phyloP scores from a whole-genome alignment of 2,888 invertebrate genomes.

The Nudaria mundana region DNA sequence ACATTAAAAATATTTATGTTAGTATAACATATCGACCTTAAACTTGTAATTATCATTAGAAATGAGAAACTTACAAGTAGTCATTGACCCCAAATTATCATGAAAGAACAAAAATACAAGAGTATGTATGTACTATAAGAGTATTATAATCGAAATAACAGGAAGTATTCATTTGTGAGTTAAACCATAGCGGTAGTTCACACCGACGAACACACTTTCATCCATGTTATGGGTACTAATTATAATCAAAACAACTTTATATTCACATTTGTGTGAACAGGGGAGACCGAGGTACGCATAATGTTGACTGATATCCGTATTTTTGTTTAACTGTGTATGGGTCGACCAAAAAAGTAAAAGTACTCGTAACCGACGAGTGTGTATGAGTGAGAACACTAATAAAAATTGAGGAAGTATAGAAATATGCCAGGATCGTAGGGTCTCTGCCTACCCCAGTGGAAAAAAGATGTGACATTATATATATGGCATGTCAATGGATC shows the following conservation, averaged over 20 bases:
- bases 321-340: too few species aligned
- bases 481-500: too few species aligned
- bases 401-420: too few species aligned
- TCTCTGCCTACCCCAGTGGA: too few species aligned
- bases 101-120: not conserved
- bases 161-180: slow-evolving; percentile 26
- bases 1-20: too few species aligned
- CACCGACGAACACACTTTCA: slow-evolving; percentile 19
- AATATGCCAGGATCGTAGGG: too few species aligned
- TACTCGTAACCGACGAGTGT: too few species aligned
- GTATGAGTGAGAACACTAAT: not conserved
- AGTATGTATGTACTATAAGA: not conserved
- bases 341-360: too few species aligned
- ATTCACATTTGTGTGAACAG: slow-evolving; percentile 16
- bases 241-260: slow-evolving; percentile 29
- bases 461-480: too few species aligned
- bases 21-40: too few species aligned
- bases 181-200: slow-evolving; percentile 20
- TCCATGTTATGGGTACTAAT: slow-evolving; percentile 17
- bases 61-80: not conserved
- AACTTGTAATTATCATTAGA: too few species aligned
- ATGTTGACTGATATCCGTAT: slow-evolving; percentile 1
- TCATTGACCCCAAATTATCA: not conserved
- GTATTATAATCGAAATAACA: slow-evolving; percentile 19
- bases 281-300: too few species aligned